A percentile compares a stretch with the other conserved stretches of the same genome.
These are phyloP conservation scores for Alligator sinensis DNA, from an alignment of 2,113 vertebrate genomes.

Conservation along the genomic window DNA sequence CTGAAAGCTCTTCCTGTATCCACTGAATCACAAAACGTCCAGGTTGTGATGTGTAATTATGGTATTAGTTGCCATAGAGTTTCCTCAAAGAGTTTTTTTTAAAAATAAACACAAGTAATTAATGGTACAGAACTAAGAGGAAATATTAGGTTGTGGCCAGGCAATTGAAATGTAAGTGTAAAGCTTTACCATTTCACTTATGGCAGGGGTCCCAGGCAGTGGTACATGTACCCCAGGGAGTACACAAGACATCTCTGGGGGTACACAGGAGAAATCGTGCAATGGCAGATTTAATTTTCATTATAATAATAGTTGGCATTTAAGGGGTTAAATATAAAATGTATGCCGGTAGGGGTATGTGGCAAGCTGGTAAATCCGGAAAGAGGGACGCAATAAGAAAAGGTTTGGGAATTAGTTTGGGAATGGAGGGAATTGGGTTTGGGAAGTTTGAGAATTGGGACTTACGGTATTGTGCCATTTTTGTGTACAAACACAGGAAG, in stretches of 20 bases:
- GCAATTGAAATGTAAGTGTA: background rate
- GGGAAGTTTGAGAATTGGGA: too few relatives aligned
- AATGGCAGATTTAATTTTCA: too few relatives aligned
- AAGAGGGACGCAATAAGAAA: too few relatives aligned
- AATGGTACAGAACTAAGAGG: slow-evolving; percentile 46
- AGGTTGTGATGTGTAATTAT: slow-evolving; percentile 62
- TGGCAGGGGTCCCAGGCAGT: background rate
- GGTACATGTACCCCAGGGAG: too few relatives aligned
- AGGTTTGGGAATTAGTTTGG: too few relatives aligned
- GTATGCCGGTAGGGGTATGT: too few relatives aligned
- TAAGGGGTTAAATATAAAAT: too few relatives aligned
- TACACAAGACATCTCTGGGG: too few relatives aligned
- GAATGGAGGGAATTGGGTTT: too few relatives aligned
- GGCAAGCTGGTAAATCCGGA: too few relatives aligned
- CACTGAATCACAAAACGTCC: slow-evolving; percentile 31
- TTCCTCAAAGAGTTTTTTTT: slow-evolving; percentile 69
- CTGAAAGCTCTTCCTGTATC: slow-evolving; percentile 58
- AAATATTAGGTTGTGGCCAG: background rate
- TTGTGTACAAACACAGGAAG: background rate
- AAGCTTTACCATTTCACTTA: background rate
- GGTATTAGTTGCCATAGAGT: slow-evolving; percentile 40
- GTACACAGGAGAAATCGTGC: too few relatives aligned
- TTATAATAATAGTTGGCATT: too few relatives aligned
- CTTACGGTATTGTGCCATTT: background rate
- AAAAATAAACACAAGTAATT: slow-evolving; percentile 54